Evolutionary conservation across 1,140 invertebrate genomes (phyloP), one percentile per base, ranked within the genome.

Genomic region (Bombus superbus): DNA sequence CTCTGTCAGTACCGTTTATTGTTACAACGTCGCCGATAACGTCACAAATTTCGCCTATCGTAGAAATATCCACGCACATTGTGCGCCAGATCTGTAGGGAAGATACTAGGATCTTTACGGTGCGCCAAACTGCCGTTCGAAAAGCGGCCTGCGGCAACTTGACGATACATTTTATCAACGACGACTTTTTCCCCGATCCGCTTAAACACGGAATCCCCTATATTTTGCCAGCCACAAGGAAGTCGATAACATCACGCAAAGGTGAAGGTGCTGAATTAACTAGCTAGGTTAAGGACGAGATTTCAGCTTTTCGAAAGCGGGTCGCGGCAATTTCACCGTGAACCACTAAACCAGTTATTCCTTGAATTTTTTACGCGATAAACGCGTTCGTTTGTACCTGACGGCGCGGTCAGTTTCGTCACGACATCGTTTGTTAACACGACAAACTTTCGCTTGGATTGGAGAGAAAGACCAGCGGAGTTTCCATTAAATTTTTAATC

Each of bases 281-380:
- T 80, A 85, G 76, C 77, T 80, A 73, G 83, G 83, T 85, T 85
- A 85, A 85, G 83, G 83, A 85, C 83, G 83, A 85, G 77, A 85
- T 85, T 85, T 84, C 9, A 71, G 64, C 82, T 40, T 44, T 2
- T 76, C 11, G 59, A 84, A 84, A 78, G 5, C 38, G 64, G 82
- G 82, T 84, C 82, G 74, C 66, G n/a, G 66, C 66, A 42, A 68
- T 79, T 69, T 84, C 68, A 69, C 66, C 83, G 53, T 79, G 66
- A 84, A 47, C 76, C 76, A 47, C 40, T 78, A 71, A 40, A 62
- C 75, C 35, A 59, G 53, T 71, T 57, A 42, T 76, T 40, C 35
- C 15, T 42, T 57, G 62, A 75, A 77, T 83, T 83, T n/a, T 47
- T 47, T 4, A 40, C 59, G 73, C 25, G 57, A 44, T 32, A 78